Evolutionary conservation across 2,797 vertebrate genomes (phyloP), one percentile per base, ranked within the genome.

Genomic region (Manis crassicaudata): DNA sequence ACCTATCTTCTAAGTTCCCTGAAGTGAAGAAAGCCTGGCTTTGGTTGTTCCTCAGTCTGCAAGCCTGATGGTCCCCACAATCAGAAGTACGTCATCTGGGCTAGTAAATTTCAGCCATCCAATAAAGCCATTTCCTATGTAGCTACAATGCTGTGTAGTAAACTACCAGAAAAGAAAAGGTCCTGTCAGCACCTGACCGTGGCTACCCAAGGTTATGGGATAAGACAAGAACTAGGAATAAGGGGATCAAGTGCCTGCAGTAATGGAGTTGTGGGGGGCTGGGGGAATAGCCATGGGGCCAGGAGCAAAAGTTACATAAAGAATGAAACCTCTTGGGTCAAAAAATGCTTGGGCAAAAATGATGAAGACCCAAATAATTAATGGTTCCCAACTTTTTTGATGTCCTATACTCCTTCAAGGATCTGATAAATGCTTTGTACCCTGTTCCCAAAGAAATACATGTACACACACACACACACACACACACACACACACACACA

Each of bases 81-180:
- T 37, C 43, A 70, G 35, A 82, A 14, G 12, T 46, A 54, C 90
- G 82, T 73, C 40, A 63, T 88, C 54, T 46, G 29, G 54, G 83
- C 21, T 65, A 70, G 12, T 65, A 54, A 82, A 70, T 82, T 88
- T 72, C 20, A 50, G 63, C 72, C 7, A 37, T 50, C 29, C 43
- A 88, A 75, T 54, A 82, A 50, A 88, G 87, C 20, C 8, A 17
- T 56, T 90, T 81, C 70, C 11, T 29, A 82, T 13, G 9, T 54
- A 70, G 12, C 43, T 93, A 14, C 16, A 46, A 37, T 58, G 27
- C 3, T 21, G 6, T 80, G 27, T 6, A 63, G 63, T 73, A 50
- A 94, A 58, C 46, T 72, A 76, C 81, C n/a, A 90, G 76, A 89
- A 62, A 95, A 56, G 21, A 14, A 89, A 94, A 93, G 75, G 11